Evolutionary conservation across 2,113 vertebrate genomes (phyloP).

Genomic region (Osmerus mordax): DNA sequence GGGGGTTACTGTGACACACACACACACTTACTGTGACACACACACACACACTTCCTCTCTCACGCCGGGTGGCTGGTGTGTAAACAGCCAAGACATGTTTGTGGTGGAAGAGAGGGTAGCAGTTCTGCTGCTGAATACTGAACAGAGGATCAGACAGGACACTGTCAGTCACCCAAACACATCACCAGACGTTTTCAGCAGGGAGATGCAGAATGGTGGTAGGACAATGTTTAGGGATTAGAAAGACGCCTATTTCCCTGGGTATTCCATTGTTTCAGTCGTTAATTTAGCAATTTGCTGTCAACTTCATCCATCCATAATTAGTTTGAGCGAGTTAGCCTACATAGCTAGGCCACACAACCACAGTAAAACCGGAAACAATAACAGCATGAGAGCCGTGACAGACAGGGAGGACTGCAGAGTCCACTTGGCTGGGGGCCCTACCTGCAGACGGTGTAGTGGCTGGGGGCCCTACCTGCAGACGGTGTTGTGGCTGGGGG

Average conservation of each 20-base stretch:
- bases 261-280: not conserved
- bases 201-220: conserved; percentile 42
- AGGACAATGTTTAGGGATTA: conserved; percentile 30
- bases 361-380: not conserved
- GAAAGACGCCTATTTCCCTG: not conserved
- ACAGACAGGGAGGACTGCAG: no score
- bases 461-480: no score
- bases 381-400: no score
- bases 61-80: conserved; percentile 66
- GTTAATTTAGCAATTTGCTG: no score
- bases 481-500: no score
- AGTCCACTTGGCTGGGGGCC: not conserved
- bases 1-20: conserved; percentile 49
- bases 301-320: no score
- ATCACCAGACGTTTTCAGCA: conserved; percentile 38
- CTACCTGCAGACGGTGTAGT: no score
- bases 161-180: conserved; percentile 50
- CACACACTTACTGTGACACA: conserved; percentile 39
- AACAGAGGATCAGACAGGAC: conserved; percentile 64
- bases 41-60: conserved; percentile 39
- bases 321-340: no score
- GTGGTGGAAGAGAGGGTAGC: conserved; percentile 43
- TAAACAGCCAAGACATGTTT: conserved; percentile 62
- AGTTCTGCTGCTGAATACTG: conserved; percentile 66
- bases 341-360: not conserved